Base-by-base conservation (phyloP, 2,113 vertebrate species). In the Serilophus lunatus region DNA sequence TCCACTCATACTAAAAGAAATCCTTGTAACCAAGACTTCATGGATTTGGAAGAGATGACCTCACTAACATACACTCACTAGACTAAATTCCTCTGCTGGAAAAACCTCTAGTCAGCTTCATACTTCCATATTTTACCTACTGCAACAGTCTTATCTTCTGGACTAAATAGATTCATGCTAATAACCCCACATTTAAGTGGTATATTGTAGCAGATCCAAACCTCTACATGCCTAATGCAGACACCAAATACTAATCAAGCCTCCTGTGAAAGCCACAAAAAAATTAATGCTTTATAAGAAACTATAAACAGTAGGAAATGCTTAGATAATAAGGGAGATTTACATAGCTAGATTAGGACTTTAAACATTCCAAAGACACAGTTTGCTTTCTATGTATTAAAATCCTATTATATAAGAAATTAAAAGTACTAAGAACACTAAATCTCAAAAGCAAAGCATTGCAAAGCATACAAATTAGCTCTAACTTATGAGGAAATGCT, bases 341-440 rank as follows among this genome's bases (percentile, higher is more conserved):
- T 95, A 76, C 53, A 68, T 26, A 78, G 77, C 44, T 64, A 66
- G 56, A 92, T 91, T 84, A 82, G 53, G 70, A 79, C 40, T 81
- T 93, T 33, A 93, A 95, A 60, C 40, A 72, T 91, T 95, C 81
- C 74, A 65, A 84, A 81, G 80, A 91, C 57, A 91, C 82, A 3
- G 20, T 85, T 95, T 92, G 23, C 84, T 89, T 91, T 82, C 81
- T 82, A 64, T 45, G 49, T 94, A 93, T 91, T 95, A 94, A 95
- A 89, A 95, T 76, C 81, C 84, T 86, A 92, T 95, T 89, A 93
- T 33, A 72, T 45, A 79, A 61, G 81, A 95, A 94, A 91, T 93
- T 89, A 93, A 79, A 54, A 76, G 78, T 35, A 86, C 45, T 69
- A 88, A 78, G 66, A 91, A 76, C 57, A 57, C 33, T 76, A 69